A percentile compares a stretch with the other conserved stretches of the same genome.
Evolutionary conservation across 1,140 invertebrate genomes (phyloP).

Genomic region (Camponotus floridanus): DNA sequence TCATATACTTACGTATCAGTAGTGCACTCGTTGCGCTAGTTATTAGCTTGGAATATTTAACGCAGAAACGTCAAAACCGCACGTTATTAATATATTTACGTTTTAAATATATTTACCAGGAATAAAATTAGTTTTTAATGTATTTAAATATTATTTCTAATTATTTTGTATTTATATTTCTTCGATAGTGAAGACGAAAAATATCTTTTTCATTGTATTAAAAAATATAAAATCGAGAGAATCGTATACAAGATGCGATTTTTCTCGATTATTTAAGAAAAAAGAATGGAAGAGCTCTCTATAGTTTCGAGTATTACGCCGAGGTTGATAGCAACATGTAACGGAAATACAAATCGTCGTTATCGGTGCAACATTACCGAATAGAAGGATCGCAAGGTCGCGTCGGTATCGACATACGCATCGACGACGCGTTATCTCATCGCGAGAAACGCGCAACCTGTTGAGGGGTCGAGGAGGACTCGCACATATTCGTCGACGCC

Average conservation of each 20-base stretch:
- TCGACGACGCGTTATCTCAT: constrained; percentile 66
- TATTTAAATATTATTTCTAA: background rate
- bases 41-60: background rate
- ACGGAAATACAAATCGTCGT: background rate
- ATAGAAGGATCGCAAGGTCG: constrained; percentile 25
- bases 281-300: background rate
- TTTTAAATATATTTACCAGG: background rate
- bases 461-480: constrained; percentile 66
- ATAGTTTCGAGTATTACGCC: background rate
- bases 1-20: background rate
- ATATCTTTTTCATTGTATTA: background rate
- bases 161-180: too few species aligned
- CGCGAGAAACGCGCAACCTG: constrained; percentile 75
- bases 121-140: background rate
- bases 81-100: background rate
- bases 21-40: background rate
- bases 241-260: background rate
- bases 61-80: background rate
- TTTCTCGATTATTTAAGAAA: background rate
- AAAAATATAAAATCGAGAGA: background rate
- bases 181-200: background rate
- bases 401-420: constrained; percentile 29
- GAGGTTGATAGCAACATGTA: background rate
- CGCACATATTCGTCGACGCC: constrained; percentile 29
- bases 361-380: background rate